A percentile compares a stretch with the other conserved stretches of the same genome.
Evolutionary conservation across 2,113 vertebrate species (phyloP).

Genomic region (Ariopsis seemanni): DNA sequence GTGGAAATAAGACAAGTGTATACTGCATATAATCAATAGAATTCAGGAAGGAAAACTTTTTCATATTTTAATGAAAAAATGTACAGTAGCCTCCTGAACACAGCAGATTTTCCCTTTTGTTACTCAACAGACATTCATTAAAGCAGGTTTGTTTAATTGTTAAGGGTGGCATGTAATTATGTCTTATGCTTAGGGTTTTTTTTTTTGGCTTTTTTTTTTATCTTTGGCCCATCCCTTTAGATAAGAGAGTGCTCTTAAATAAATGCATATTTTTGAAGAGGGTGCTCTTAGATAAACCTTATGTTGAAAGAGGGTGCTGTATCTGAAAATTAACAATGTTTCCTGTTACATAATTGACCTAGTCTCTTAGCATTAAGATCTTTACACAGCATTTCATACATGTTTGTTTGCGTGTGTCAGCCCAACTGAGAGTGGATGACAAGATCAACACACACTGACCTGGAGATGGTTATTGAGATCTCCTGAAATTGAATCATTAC

Average conservation of each 20-base stretch:
- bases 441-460: conserved; percentile 26
- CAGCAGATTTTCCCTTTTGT: neutral
- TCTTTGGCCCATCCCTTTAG: conserved; percentile 18
- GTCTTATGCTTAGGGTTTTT: conserved; percentile 61
- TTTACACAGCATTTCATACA: conserved; percentile 23
- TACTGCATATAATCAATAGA: neutral
- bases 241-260: neutral
- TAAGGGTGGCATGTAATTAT: conserved; percentile 63
- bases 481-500: conserved; percentile 3
- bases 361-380: neutral
- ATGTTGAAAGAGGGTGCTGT: neutral
- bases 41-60: neutral
- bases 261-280: neutral
- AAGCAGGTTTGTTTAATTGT: neutral
- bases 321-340: conserved; percentile 13
- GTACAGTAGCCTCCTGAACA: neutral
- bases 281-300: neutral
- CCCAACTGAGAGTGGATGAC: conserved; percentile 28
- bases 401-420: conserved; percentile 52
- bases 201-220: neutral
- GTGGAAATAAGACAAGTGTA: neutral
- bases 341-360: conserved; percentile 22
- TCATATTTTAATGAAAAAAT: neutral
- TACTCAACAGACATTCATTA: neutral
- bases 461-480: conserved; percentile 32